Evolutionary conservation across 2,797 vertebrate species (phyloP).

Genomic region (Chloroceryle inda): DNA sequence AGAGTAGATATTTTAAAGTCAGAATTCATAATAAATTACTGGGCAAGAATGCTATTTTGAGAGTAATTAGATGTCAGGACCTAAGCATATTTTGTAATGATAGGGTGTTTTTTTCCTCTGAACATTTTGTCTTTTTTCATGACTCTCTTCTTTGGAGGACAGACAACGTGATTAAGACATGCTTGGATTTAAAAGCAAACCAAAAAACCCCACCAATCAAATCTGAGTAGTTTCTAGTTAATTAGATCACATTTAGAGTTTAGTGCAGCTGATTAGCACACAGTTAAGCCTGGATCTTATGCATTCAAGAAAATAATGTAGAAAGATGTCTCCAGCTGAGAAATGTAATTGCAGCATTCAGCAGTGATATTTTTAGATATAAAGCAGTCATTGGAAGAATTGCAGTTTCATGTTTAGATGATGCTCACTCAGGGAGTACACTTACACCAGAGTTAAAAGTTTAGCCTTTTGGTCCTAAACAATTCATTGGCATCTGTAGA

Average conservation of each 20-base stretch:
- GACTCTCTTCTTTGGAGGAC: neutral
- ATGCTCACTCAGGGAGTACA: neutral
- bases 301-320: constrained; percentile 36
- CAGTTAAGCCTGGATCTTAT: constrained; percentile 9
- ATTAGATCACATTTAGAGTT: constrained; percentile 32
- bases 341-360: constrained; percentile 57
- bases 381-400: constrained; percentile 32
- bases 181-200: constrained; percentile 11
- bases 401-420: constrained; percentile 14
- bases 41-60: neutral
- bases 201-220: neutral
- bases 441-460: neutral
- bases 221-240: constrained; percentile 32
- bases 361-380: constrained; percentile 64
- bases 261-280: neutral
- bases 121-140: neutral
- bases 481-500: neutral
- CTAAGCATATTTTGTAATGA: neutral
- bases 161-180: constrained; percentile 13
- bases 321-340: constrained; percentile 57
- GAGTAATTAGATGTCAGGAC: neutral
- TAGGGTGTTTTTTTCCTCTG: neutral
- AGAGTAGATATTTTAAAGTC: neutral
- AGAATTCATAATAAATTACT: neutral
- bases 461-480: neutral